Percentiles rank a stretch among this genome's conserved stretches.
Conservation (phyloP, 2,888 invertebrate species). For the Rhagophthalmus giganteus region DNA sequence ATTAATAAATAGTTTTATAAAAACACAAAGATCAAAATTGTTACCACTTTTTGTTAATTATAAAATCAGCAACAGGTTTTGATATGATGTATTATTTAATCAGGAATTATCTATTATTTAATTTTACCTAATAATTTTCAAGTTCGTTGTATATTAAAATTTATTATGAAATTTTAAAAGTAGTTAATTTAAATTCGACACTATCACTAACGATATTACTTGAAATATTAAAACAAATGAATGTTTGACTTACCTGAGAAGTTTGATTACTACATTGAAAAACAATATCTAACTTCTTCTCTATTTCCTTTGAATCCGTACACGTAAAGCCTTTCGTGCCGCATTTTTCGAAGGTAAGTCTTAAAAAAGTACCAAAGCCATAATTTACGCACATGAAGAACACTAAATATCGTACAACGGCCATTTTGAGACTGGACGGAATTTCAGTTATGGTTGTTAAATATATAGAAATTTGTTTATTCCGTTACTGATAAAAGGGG, state of each 20-base stretch:
- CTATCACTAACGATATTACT: too few species aligned
- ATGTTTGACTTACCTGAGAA: slow-evolving; percentile 32
- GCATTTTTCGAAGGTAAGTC: slow-evolving; percentile 30
- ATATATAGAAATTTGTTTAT: neutral
- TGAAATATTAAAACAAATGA: too few species aligned
- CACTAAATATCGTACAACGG: neutral
- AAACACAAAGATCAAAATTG: too few species aligned
- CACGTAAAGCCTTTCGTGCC: slow-evolving; percentile 30
- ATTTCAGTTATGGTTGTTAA: neutral
- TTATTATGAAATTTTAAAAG: too few species aligned
- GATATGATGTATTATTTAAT: too few species aligned
- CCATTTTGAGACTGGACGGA: slow-evolving; percentile 1
- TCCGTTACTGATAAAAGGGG: neutral
- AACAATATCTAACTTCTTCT: slow-evolving; percentile 25
- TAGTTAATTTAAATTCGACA: too few species aligned
- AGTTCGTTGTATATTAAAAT: too few species aligned
- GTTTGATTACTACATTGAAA: slow-evolving; percentile 25
- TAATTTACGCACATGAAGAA: neutral
- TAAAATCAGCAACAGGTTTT: too few species aligned
- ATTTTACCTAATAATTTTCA: too few species aligned
- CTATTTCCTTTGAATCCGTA: slow-evolving; percentile 15
- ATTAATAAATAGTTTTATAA: too few species aligned
- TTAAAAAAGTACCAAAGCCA: slow-evolving; percentile 1
- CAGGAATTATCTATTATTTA: too few species aligned
- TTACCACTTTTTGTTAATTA: too few species aligned